phyloP scores from a whole-genome alignment of 2,888 invertebrate species.

The Alloplasta piceator region DNA sequence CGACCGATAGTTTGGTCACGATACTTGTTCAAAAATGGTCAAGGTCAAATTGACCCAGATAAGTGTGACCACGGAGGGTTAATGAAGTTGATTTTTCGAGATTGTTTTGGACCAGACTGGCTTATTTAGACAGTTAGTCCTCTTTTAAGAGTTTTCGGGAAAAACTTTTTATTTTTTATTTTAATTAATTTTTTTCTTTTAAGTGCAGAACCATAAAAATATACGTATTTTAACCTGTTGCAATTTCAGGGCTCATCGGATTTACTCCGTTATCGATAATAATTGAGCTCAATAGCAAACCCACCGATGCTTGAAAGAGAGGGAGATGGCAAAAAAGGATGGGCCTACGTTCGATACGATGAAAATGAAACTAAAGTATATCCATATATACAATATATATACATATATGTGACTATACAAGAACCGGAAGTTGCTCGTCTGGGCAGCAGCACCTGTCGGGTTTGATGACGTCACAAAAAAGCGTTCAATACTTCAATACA shows the following conservation, averaged over 20 bases:
- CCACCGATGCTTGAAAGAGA: slow-evolving; percentile 23
- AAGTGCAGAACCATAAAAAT: too few species aligned
- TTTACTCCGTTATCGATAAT: not conserved
- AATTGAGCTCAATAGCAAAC: slow-evolving; percentile 8
- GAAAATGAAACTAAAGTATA: not conserved
- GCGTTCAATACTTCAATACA: slow-evolving; percentile 60
- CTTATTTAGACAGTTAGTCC: too few species aligned
- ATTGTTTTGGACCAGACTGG: too few species aligned
- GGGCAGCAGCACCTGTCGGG: slow-evolving; percentile 70
- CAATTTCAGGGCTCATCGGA: slow-evolving; percentile 28
- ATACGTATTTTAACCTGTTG: not conserved
- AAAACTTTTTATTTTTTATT: not conserved
- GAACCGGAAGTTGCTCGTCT: slow-evolving; percentile 71
- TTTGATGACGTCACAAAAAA: slow-evolving; percentile 70
- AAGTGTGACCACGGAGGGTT: too few species aligned
- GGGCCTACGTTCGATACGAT: slow-evolving; percentile 1
- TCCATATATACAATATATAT: slow-evolving; percentile 16
- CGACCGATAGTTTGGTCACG: too few species aligned
- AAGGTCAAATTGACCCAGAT: too few species aligned
- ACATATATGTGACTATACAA: slow-evolving; percentile 7
- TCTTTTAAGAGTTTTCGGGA: too few species aligned
- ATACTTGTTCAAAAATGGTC: too few species aligned
- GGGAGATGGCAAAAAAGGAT: slow-evolving; percentile 6
- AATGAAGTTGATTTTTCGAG: too few species aligned
- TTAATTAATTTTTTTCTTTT: too few species aligned